phyloP scores from a whole-genome alignment of 2,888 invertebrate species.

The Xylophagus ater region DNA sequence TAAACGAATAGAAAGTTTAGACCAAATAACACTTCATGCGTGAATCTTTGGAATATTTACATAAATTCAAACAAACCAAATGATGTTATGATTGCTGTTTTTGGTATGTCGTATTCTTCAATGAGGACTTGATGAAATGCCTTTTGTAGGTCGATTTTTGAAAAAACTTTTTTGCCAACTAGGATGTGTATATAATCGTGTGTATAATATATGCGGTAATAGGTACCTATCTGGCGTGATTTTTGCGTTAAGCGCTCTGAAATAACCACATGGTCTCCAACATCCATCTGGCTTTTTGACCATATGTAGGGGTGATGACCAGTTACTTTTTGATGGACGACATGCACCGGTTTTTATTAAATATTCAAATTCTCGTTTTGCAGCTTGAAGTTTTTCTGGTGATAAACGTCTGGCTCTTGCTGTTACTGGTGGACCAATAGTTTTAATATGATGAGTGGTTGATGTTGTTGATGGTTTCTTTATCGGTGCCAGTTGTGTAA shows the following conservation, averaged over 20 bases:
- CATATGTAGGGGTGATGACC: constrained; percentile 31
- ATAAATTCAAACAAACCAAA: constrained; percentile 29
- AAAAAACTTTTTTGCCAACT: constrained; percentile 20
- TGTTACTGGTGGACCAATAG: constrained; percentile 4
- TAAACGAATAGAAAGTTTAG: constrained; percentile 22
- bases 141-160: constrained; percentile 20
- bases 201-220: constrained; percentile 24
- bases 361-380: constrained; percentile 6
- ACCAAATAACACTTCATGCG: constrained; percentile 23
- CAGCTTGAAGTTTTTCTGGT: constrained; percentile 1
- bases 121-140: too few relatives aligned
- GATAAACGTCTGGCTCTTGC: constrained; percentile 3
- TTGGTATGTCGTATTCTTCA: constrained; percentile 19
- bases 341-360: constrained; percentile 28
- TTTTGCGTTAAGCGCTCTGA: constrained; percentile 21
- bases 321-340: constrained; percentile 30
- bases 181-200: constrained; percentile 21
- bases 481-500: not conserved
- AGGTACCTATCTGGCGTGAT: constrained; percentile 29
- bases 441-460: constrained; percentile 7
- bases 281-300: constrained; percentile 16
- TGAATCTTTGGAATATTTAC: constrained; percentile 27
- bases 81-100: constrained; percentile 30
- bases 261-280: constrained; percentile 28
- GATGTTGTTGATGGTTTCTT: not conserved